Evolutionary conservation across 30 jellyfish, hydroid and myxozoan species (phyloP).

Genomic region (Cassiopea andromeda): DNA sequence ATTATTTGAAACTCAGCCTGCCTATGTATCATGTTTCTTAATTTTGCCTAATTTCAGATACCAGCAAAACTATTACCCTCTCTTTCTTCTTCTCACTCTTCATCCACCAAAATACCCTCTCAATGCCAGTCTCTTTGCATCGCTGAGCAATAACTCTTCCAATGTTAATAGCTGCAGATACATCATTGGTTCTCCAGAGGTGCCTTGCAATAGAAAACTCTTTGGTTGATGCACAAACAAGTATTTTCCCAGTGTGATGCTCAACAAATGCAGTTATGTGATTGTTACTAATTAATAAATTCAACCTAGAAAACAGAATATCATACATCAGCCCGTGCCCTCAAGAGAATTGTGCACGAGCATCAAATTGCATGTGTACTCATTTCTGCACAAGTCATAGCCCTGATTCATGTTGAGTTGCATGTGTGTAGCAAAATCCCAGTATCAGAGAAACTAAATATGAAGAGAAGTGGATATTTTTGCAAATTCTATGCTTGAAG

Average conservation of each 20-base stretch:
- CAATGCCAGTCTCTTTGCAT: conserved; percentile 81
- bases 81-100: conserved; percentile 50
- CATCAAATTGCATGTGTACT: too few species aligned
- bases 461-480: too few species aligned
- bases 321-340: background rate
- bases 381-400: too few species aligned
- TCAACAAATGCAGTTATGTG: conserved; percentile 88
- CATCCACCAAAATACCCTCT: conserved; percentile 79
- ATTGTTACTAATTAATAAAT: conserved; percentile 64
- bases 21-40: too few species aligned
- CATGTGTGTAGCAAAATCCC: too few species aligned
- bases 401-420: too few species aligned
- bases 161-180: conserved; percentile 75
- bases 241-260: conserved; percentile 76
- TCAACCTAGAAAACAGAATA: conserved; percentile 37
- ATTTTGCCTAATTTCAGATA: too few species aligned
- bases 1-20: too few species aligned
- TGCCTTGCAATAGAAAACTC: conserved; percentile 81
- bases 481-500: too few species aligned
- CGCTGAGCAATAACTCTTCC: conserved; percentile 87
- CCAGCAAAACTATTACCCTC: conserved; percentile 14
- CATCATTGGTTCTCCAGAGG: conserved; percentile 86
- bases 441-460: too few species aligned
- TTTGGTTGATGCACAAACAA: conserved; percentile 87
- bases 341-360: too few species aligned